Percentiles rank a stretch among this genome's conserved stretches.
Evolutionary conservation across 2,113 vertebrate genomes (phyloP).

Genomic region (Ramphastos sulfuratus): DNA sequence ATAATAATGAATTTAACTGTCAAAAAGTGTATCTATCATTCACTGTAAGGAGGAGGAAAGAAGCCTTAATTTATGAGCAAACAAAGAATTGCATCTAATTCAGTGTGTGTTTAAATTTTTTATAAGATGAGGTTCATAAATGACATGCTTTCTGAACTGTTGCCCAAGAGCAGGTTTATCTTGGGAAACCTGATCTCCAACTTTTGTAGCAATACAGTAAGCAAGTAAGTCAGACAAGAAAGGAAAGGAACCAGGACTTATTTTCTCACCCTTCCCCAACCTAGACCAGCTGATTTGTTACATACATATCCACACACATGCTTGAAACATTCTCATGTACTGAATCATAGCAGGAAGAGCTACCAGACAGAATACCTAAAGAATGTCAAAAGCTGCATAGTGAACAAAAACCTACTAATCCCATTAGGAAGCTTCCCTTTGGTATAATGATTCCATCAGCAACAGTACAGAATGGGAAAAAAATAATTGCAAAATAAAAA

Average conservation of each 20-base stretch:
- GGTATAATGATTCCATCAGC: slow-evolving; percentile 16
- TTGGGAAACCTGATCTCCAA: slow-evolving; percentile 77
- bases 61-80: background rate
- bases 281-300: slow-evolving; percentile 71
- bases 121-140: slow-evolving; percentile 47
- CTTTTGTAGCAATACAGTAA: slow-evolving; percentile 51
- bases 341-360: slow-evolving; percentile 71
- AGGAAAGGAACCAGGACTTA: slow-evolving; percentile 2
- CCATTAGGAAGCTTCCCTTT: slow-evolving; percentile 70
- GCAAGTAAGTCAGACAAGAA: slow-evolving; percentile 27
- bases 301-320: slow-evolving; percentile 51
- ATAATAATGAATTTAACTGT: background rate
- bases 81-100: slow-evolving; percentile 18
- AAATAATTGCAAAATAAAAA: background rate
- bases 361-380: slow-evolving; percentile 64
- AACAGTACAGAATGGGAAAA: background rate
- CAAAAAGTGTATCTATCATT: background rate
- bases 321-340: slow-evolving; percentile 70
- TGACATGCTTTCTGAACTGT: slow-evolving; percentile 43
- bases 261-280: slow-evolving; percentile 68
- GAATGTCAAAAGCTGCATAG: slow-evolving; percentile 64
- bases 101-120: background rate
- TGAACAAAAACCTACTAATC: slow-evolving; percentile 73
- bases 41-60: background rate
- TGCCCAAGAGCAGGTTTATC: slow-evolving; percentile 73